A percentile compares a stretch with the other conserved stretches of the same genome.
Conservation (phyloP, 2,888 invertebrate genomes). For the Ischnus inquisitorius region DNA sequence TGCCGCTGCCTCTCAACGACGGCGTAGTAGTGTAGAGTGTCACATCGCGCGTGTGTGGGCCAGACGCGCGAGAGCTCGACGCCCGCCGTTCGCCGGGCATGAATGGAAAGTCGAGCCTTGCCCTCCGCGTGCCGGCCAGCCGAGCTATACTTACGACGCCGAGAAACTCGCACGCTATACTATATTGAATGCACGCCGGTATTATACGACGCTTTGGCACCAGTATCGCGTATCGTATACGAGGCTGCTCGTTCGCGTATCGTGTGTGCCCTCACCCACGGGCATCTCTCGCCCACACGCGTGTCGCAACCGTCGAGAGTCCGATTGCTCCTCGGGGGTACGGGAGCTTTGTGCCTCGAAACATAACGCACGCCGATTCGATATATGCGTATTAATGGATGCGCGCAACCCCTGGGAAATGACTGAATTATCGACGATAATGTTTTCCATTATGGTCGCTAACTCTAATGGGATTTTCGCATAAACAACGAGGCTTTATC, state of each 20-base stretch:
- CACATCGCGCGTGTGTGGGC: constrained; percentile 41
- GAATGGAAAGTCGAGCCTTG: constrained; percentile 71
- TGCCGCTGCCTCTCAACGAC: constrained; percentile 6
- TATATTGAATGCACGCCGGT: constrained; percentile 28
- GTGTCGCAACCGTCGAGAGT: constrained; percentile 49
- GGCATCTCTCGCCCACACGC: constrained; percentile 62
- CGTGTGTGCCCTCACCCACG: constrained; percentile 65
- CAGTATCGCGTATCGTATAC: constrained; percentile 33
- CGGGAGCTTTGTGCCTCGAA: constrained; percentile 1
- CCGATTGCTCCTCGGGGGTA: not conserved
- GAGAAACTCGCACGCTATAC: constrained; percentile 43
- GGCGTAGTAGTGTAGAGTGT: constrained; percentile 31
- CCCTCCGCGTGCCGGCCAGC: constrained; percentile 19
- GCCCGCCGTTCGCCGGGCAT: constrained; percentile 65
- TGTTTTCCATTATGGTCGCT: not conserved
- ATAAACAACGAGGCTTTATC: not conserved
- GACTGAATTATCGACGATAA: not conserved
- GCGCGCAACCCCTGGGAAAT: not conserved
- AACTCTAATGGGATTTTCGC: not conserved
- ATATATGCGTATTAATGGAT: not conserved
- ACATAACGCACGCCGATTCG: not conserved
- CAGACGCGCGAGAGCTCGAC: constrained; percentile 41
- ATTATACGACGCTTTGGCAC: constrained; percentile 8
- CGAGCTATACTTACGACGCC: constrained; percentile 15
- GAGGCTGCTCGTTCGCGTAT: constrained; percentile 56